These are phyloP conservation scores for Cheiracanthium punctorium DNA, from an alignment of 2,888 invertebrate genomes.

Conservation along the genomic window DNA sequence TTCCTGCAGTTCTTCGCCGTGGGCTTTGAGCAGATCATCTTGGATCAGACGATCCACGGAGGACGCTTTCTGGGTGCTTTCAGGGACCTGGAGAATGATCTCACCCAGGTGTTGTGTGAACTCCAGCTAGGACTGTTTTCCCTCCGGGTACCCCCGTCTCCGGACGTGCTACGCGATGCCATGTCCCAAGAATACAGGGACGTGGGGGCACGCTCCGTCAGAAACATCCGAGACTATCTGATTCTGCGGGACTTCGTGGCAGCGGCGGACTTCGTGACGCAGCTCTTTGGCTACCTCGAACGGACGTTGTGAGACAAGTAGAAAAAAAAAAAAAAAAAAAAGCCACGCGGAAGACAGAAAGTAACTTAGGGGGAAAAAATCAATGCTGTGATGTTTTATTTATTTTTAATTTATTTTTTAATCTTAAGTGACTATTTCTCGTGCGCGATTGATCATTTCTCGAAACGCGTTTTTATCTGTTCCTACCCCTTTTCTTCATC, in stretches of 20 bases:
- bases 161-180: conserved; percentile 75
- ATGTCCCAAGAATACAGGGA: conserved; percentile 76
- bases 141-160: conserved; percentile 78
- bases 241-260: conserved; percentile 82
- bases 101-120: conserved; percentile 82
- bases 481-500: background rate
- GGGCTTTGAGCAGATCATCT: conserved; percentile 82
- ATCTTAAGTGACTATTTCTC: conserved; percentile 21
- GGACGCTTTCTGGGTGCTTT: conserved; percentile 79
- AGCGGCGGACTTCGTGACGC: conserved; percentile 79
- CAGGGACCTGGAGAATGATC: conserved; percentile 80
- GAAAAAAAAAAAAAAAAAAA: too few relatives aligned
- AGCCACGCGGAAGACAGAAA: background rate
- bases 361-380: conserved; percentile 1
- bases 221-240: conserved; percentile 80
- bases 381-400: conserved; percentile 69
- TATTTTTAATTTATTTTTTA: conserved; percentile 66
- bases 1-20: conserved; percentile 84
- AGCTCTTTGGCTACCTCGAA: conserved; percentile 75
- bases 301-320: conserved; percentile 35
- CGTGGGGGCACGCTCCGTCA: conserved; percentile 75
- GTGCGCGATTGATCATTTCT: conserved; percentile 19
- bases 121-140: conserved; percentile 81
- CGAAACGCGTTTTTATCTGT: conserved; percentile 17
- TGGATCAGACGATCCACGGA: conserved; percentile 80